Percentiles rank a stretch among this genome's conserved stretches.
phyloP scores from a whole-genome alignment of 2,797 vertebrate genomes.

The Coilia nasus region DNA sequence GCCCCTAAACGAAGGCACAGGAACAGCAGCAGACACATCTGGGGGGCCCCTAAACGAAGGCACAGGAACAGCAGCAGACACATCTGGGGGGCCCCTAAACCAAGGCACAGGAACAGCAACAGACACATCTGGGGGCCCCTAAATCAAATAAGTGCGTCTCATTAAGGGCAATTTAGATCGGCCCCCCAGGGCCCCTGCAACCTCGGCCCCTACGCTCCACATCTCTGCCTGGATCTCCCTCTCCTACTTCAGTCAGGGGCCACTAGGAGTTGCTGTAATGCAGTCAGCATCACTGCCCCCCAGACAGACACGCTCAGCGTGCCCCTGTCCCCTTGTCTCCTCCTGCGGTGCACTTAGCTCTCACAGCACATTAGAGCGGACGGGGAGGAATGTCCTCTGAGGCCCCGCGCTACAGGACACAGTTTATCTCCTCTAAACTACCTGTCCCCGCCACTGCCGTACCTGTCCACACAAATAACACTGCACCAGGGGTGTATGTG shows the following conservation, averaged over 20 bases:
- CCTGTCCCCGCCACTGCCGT: slow-evolving; percentile 56
- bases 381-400: slow-evolving; percentile 56
- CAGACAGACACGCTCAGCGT: slow-evolving; percentile 53
- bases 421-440: slow-evolving; percentile 66
- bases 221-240: slow-evolving; percentile 30
- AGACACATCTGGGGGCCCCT: neutral
- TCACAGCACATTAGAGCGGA: slow-evolving; percentile 61
- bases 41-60: no score
- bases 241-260: slow-evolving; percentile 52
- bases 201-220: neutral
- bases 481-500: slow-evolving; percentile 36
- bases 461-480: slow-evolving; percentile 61
- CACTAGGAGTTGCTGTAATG: slow-evolving; percentile 50
- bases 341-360: slow-evolving; percentile 42
- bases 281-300: slow-evolving; percentile 47
- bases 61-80: no score
- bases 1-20: neutral
- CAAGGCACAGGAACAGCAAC: neutral
- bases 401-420: slow-evolving; percentile 52
- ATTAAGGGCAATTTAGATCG: neutral
- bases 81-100: no score
- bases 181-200: neutral
- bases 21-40: no score
- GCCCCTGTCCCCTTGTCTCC: slow-evolving; percentile 35
- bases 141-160: neutral